phyloP scores from a whole-genome alignment of 2,888 invertebrate species.

The Melinopterus prodromus region DNA sequence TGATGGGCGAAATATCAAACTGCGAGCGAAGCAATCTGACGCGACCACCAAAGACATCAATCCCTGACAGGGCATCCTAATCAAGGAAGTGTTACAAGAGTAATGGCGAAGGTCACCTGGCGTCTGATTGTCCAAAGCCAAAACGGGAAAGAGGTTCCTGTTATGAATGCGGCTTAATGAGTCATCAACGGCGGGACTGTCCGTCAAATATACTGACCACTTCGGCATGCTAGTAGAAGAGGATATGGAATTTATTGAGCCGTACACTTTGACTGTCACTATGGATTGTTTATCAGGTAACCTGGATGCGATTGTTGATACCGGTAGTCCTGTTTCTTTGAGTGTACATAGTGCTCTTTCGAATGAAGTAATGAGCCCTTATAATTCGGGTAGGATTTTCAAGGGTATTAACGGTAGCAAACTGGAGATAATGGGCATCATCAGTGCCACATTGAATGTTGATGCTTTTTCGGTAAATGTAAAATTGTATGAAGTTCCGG shows the following conservation, averaged over 20 bases:
- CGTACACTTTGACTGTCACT: background rate
- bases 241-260: background rate
- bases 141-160: conserved; percentile 22
- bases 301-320: conserved; percentile 24
- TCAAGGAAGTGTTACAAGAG: too few species aligned
- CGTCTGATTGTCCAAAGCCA: conserved; percentile 24
- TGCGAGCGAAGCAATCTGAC: too few species aligned
- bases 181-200: conserved; percentile 18
- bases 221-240: background rate
- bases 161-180: conserved; percentile 21
- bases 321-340: conserved; percentile 24
- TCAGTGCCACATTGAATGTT: conserved; percentile 31
- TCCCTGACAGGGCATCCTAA: too few species aligned
- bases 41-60: too few species aligned
- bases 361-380: background rate
- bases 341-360: background rate
- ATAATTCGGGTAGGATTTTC: conserved; percentile 5
- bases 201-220: conserved; percentile 11
- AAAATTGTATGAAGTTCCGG: conserved; percentile 36
- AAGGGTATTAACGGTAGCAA: conserved; percentile 19
- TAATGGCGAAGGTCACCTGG: conserved; percentile 27
- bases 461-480: background rate
- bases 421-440: background rate
- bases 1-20: too few species aligned
- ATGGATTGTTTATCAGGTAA: conserved; percentile 17